phyloP scores from a whole-genome alignment of 2,888 invertebrate species.

The Caradrina kadenii region DNA sequence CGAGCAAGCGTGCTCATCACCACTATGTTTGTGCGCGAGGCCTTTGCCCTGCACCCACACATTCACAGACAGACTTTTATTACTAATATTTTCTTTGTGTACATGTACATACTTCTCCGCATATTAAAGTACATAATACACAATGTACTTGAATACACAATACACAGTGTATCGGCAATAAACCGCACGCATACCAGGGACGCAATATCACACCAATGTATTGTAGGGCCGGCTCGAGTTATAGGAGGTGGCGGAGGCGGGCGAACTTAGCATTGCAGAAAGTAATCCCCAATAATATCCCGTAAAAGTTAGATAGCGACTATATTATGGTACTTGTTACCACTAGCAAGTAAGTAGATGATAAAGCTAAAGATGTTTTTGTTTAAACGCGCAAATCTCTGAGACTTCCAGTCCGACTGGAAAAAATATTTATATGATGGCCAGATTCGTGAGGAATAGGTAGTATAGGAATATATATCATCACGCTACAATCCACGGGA shows the following conservation, averaged over 20 bases:
- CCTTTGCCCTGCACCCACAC: background rate
- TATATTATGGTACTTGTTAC: too few species aligned
- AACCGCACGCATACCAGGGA: slow-evolving; percentile 34
- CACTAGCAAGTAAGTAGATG: too few species aligned
- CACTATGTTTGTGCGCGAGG: background rate
- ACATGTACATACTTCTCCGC: background rate
- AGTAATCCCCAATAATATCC: too few species aligned
- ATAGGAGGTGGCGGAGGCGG: slow-evolving; percentile 16
- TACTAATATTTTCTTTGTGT: slow-evolving; percentile 1
- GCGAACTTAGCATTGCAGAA: too few species aligned
- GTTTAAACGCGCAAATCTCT: too few species aligned
- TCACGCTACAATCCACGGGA: too few species aligned
- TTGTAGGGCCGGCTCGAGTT: background rate
- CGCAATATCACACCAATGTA: slow-evolving; percentile 47
- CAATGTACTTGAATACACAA: slow-evolving; percentile 17
- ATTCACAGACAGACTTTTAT: background rate
- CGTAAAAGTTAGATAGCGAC: too few species aligned
- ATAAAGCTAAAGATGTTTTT: too few species aligned
- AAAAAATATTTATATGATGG: too few species aligned
- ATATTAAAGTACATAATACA: slow-evolving; percentile 17
- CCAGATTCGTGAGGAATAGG: too few species aligned
- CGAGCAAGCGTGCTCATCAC: background rate
- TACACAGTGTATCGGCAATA: slow-evolving; percentile 54
- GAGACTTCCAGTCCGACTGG: too few species aligned
- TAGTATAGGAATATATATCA: too few species aligned